Conservation (phyloP, 2,888 invertebrate species). For the Masnerella sp. region DNA sequence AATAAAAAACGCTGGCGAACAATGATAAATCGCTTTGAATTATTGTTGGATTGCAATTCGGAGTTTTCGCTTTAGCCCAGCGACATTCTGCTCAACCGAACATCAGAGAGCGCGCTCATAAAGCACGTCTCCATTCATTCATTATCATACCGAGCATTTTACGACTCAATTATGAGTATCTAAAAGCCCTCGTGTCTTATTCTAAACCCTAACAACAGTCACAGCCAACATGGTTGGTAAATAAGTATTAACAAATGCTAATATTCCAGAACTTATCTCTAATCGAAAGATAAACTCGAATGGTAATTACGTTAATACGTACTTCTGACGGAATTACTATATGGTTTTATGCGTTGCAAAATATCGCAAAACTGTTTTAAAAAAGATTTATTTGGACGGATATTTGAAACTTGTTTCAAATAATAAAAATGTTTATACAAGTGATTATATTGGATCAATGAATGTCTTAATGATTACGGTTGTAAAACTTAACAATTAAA, state of each 20-base stretch:
- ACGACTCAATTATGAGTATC: conserved; percentile 55
- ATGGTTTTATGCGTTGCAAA: too few species aligned
- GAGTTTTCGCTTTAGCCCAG: conserved; percentile 10
- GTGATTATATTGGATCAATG: too few species aligned
- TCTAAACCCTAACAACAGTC: conserved; percentile 40
- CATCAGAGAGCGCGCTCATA: conserved; percentile 22
- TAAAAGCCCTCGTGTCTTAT: conserved; percentile 49
- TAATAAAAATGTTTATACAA: too few species aligned
- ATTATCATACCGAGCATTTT: conserved; percentile 54
- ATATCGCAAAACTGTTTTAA: too few species aligned
- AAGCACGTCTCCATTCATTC: conserved; percentile 45
- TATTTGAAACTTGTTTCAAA: too few species aligned
- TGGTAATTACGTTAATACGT: too few species aligned
- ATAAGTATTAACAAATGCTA: conserved; percentile 45
- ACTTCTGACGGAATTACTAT: too few species aligned
- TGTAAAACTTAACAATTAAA: too few species aligned
- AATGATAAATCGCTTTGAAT: too few species aligned
- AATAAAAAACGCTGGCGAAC: too few species aligned
- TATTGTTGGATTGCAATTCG: conserved; percentile 4
- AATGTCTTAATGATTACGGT: too few species aligned
- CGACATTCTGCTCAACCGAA: conserved; percentile 9
- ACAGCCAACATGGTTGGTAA: conserved; percentile 33
- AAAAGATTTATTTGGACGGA: too few species aligned
- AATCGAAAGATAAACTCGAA: conserved; percentile 16
- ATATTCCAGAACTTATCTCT: conserved; percentile 32